Base-by-base conservation (phyloP, 1,140 invertebrate species). In the Onthophagus taurus region DNA sequence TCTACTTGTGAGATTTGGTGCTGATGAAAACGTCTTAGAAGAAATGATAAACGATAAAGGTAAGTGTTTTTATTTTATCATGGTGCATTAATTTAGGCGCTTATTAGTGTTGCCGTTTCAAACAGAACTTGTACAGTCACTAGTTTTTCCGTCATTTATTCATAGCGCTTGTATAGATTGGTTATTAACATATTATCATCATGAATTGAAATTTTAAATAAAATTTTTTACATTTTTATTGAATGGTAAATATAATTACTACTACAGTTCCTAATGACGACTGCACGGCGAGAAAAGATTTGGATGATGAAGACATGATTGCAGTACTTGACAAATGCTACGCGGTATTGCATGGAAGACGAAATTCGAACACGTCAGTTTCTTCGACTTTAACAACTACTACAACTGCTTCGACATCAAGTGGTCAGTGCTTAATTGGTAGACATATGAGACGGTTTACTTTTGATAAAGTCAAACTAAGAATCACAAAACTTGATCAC, bases 21-120 rank as follows among this genome's bases (percentile, higher is more conserved):
- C 80, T 30, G 72, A 71, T 57, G 78, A 80, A 52, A 68, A 73
- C 19, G 65, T 72, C 38, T 73, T 75, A 11, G 72, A 82, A 47
- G 73, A 74, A 55, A 80, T 83, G 72, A 65, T 85, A 31, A 74
- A 69, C 23, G 81, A 85, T 67, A 83, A 84, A 81, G 81, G 83
- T 85, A 76, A 53, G 44, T 45, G 24, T 37, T 21, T 37, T n/a
- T 7, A 23, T 16, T 11, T 7, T 26, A 7, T n/a, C 6, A 7
- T n/a, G 23, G 24, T 41, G 38, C 14, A 41, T 41, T 41, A 11
- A 16, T 29, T 26, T 13, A 41, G 38, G 2, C 13, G 35, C 24
- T 41, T 41, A 23, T 41, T 29, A 11, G 9, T 41, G 38, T 41
- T 41, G 38, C 38, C 21, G 18, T 26, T 41, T n/a, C n/a, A n/a